These are phyloP conservation scores for Otocyon megalotis DNA, from an alignment of 2,113 vertebrate species.

Conservation along the genomic window DNA sequence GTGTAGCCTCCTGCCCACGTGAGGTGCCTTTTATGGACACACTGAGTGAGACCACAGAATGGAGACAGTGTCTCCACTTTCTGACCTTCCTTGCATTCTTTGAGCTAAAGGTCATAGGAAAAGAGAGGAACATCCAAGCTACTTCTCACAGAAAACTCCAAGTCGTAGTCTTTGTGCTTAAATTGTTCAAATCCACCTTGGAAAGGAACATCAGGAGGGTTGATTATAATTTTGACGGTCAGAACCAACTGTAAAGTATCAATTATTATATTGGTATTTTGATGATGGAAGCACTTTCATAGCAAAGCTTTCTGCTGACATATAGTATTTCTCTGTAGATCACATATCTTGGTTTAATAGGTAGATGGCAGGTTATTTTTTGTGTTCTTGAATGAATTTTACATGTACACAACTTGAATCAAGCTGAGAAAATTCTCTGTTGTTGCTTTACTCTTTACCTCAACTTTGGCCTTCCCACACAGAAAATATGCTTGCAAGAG, in stretches of 20 bases:
- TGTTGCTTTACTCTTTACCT: not conserved
- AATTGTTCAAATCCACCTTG: not conserved
- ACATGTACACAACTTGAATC: not conserved
- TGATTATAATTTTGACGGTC: conserved; percentile 31
- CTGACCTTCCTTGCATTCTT: not conserved
- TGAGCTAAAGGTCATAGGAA: not conserved
- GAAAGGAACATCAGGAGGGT: not conserved
- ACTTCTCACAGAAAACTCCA: not conserved
- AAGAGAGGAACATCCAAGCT: not conserved
- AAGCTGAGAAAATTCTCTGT: conserved; percentile 29
- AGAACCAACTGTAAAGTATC: not conserved
- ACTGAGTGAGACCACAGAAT: not conserved
- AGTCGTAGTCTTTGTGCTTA: not conserved
- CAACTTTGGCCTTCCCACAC: not conserved
- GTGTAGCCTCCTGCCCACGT: too few relatives aligned
- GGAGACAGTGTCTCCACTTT: not conserved
- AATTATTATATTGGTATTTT: not conserved
- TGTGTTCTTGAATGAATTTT: conserved; percentile 29
- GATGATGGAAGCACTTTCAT: not conserved
- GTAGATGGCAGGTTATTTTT: not conserved
- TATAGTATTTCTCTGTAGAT: not conserved
- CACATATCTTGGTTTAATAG: not conserved
- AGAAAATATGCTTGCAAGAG: not conserved
- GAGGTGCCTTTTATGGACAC: not conserved
- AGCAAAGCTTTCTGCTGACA: not conserved